Evolutionary conservation across 2,797 vertebrate genomes (phyloP).

Genomic region (Astyanax mexicanus): DNA sequence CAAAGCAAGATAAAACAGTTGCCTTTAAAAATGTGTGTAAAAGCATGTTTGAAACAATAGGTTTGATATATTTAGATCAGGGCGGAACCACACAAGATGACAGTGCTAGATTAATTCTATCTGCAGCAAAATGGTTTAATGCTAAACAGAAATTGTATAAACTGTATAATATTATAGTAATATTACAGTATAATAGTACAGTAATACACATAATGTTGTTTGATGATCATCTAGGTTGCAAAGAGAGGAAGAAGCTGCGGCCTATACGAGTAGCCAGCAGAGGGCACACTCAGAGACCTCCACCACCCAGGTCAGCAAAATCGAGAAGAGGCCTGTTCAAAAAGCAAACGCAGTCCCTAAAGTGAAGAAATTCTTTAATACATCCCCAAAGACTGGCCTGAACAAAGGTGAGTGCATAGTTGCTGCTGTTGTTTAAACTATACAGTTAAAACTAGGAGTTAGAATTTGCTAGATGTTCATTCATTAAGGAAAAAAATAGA

Average conservation of each 20-base stretch:
- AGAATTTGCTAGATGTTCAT: neutral
- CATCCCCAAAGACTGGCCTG: constrained; percentile 84
- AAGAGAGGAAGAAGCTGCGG: constrained; percentile 92
- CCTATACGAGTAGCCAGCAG: constrained; percentile 88
- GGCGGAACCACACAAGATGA: too few species aligned
- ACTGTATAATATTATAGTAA: too few species aligned
- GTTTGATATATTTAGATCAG: too few species aligned
- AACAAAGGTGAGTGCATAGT: constrained; percentile 84
- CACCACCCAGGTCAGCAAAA: constrained; percentile 86
- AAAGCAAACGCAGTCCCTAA: constrained; percentile 92
- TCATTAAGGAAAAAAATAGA: neutral
- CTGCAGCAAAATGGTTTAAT: too few species aligned
- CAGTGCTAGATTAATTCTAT: too few species aligned
- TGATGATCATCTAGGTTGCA: constrained; percentile 83
- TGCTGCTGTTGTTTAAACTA: neutral
- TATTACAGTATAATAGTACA: neutral
- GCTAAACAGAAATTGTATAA: too few species aligned
- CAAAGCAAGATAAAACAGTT: too few species aligned
- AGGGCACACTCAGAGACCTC: constrained; percentile 78
- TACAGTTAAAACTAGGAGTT: neutral
- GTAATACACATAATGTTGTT: neutral
- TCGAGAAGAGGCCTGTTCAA: constrained; percentile 93
- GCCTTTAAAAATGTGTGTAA: too few species aligned
- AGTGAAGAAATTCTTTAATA: constrained; percentile 94
- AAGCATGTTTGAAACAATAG: too few species aligned